Conservation (phyloP, 2,797 vertebrate species). For the Ficedula albicollis region DNA sequence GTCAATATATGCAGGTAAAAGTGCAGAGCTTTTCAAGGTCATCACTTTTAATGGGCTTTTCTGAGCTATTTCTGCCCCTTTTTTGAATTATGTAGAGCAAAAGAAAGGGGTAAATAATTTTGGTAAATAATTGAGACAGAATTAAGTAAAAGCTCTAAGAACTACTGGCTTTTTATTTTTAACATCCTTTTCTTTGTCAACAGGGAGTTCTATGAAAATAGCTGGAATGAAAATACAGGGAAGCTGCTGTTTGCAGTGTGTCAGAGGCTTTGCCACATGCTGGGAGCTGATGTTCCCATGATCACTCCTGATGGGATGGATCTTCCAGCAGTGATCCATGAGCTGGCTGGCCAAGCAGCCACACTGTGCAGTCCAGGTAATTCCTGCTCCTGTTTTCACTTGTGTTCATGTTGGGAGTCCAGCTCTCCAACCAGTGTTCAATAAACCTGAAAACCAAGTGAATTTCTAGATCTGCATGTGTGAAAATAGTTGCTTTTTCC, state of each 20-base stretch:
- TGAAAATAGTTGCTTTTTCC: not conserved
- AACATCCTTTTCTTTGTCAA: not conserved
- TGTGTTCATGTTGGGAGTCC: not conserved
- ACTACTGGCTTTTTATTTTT: not conserved
- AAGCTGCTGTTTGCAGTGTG: conserved; percentile 84
- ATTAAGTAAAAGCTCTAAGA: not conserved
- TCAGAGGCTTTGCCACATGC: conserved; percentile 88
- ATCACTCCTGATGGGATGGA: conserved; percentile 80
- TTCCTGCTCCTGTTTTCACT: not conserved
- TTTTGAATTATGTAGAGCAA: not conserved
- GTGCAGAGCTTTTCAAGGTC: not conserved
- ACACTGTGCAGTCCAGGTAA: conserved; percentile 89
- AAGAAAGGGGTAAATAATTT: not conserved
- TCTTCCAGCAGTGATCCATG: conserved; percentile 85
- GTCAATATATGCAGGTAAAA: conserved; percentile 88
- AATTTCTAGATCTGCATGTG: not conserved
- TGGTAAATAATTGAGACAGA: not conserved
- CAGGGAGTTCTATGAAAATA: conserved; percentile 77
- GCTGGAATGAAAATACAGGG: conserved; percentile 81
- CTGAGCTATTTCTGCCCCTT: not conserved
- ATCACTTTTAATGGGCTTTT: not conserved
- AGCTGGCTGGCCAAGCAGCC: conserved; percentile 87
- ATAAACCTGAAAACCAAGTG: not conserved
- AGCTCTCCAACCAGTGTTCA: not conserved
- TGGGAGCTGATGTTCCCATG: conserved; percentile 85